Evolutionary conservation across 2,888 invertebrate species (phyloP).

Genomic region (Leptopilina myrica): DNA sequence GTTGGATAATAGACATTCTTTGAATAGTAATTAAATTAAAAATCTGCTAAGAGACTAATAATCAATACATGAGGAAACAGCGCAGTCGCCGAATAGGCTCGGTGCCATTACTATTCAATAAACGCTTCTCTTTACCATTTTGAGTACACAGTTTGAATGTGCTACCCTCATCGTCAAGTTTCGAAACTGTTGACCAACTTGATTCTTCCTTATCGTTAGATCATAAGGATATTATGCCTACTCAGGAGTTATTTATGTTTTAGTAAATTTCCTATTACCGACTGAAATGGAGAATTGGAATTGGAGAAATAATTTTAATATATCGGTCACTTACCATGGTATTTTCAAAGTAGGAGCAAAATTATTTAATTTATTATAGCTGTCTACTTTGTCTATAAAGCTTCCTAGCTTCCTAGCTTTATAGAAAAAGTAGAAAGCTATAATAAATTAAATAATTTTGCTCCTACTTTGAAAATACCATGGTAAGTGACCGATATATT

Average conservation of each 20-base stretch:
- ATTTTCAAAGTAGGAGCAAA: too few species aligned
- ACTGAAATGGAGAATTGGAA: slow-evolving; percentile 11
- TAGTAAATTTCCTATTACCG: slow-evolving; percentile 12
- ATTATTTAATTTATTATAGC: too few species aligned
- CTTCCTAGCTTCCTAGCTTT: too few species aligned
- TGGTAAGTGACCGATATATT: neutral
- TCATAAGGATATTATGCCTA: slow-evolving; percentile 32
- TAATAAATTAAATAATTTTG: neutral
- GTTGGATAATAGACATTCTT: slow-evolving; percentile 52
- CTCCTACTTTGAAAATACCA: neutral
- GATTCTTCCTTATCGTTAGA: slow-evolving; percentile 57
- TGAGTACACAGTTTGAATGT: slow-evolving; percentile 57
- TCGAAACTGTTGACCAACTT: slow-evolving; percentile 61
- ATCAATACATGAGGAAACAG: slow-evolving; percentile 73
- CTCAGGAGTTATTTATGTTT: neutral
- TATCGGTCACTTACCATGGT: too few species aligned
- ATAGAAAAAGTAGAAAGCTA: neutral
- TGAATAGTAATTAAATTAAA: slow-evolving; percentile 72
- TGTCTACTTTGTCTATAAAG: too few species aligned
- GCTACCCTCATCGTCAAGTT: slow-evolving; percentile 70
- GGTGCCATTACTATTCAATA: slow-evolving; percentile 50
- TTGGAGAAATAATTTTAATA: too few species aligned
- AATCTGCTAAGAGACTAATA: slow-evolving; percentile 73
- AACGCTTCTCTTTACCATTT: slow-evolving; percentile 58
- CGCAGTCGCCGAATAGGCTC: slow-evolving; percentile 71